Conservation (phyloP, 2,888 invertebrate species). For the Plagiodera versicolora region DNA sequence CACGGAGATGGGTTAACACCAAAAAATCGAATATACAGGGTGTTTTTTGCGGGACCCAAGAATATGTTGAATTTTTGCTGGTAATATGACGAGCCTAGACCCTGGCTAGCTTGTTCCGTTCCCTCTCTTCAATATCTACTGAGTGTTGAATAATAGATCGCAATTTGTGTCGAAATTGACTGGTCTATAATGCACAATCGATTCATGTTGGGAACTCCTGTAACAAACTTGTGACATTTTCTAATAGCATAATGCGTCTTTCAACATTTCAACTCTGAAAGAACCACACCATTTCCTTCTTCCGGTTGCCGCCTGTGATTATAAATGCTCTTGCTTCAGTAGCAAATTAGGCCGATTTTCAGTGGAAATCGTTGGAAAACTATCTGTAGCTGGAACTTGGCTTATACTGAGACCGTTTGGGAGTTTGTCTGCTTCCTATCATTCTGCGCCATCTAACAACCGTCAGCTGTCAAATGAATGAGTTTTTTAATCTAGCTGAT, state of each 20-base stretch:
- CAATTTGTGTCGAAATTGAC: not conserved
- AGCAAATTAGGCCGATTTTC: constrained; percentile 29
- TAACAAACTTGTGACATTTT: constrained; percentile 38
- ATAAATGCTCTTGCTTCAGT: constrained; percentile 33
- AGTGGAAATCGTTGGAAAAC: constrained; percentile 14
- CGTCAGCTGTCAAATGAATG: no score
- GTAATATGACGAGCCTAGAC: no score
- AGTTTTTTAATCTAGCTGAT: no score
- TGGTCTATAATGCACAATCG: constrained; percentile 4
- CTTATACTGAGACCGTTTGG: not conserved
- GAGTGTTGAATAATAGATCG: no score
- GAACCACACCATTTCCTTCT: constrained; percentile 40
- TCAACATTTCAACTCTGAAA: constrained; percentile 40
- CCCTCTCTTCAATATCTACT: no score
- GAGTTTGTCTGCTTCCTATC: not conserved
- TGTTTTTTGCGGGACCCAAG: no score
- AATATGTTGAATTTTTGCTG: no score
- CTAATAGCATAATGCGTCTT: constrained; percentile 42
- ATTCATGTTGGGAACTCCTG: constrained; percentile 34
- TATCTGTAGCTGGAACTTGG: not conserved
- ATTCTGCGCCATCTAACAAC: not conserved
- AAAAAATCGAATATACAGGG: no score
- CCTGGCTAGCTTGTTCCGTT: no score
- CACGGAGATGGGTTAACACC: no score
- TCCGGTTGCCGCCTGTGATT: constrained; percentile 45